Evolutionary conservation across 2,797 vertebrate genomes (phyloP).

Genomic region (Taenioides sp.): DNA sequence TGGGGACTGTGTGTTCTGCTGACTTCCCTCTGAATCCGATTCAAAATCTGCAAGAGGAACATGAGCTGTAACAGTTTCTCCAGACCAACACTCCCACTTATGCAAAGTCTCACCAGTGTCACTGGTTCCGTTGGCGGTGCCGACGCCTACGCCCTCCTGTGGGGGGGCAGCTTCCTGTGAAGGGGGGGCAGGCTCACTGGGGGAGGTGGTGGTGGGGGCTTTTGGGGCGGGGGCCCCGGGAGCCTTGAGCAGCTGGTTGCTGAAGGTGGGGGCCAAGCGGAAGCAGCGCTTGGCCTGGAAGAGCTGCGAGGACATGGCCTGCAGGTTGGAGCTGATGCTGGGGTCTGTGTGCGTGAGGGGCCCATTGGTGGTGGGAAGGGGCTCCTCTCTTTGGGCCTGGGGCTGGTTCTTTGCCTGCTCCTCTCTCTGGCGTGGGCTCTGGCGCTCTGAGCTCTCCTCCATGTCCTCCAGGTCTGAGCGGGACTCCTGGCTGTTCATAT

Average conservation of each 20-base stretch:
- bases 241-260: slow-evolving; percentile 88
- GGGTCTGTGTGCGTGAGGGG: slow-evolving; percentile 77
- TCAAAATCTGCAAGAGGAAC: slow-evolving; percentile 73
- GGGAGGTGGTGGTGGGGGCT: slow-evolving; percentile 22
- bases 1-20: slow-evolving; percentile 82
- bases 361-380: slow-evolving; percentile 80
- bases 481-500: slow-evolving; percentile 99
- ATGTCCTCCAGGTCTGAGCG: slow-evolving; percentile 96
- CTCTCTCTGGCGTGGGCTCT: slow-evolving; percentile 19
- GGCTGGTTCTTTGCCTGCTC: not conserved
- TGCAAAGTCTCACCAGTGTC: slow-evolving; percentile 66
- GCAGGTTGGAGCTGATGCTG: slow-evolving; percentile 95
- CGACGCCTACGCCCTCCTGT: slow-evolving; percentile 54
- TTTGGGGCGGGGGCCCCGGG: slow-evolving; percentile 32
- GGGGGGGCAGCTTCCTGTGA: slow-evolving; percentile 62
- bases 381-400: slow-evolving; percentile 13
- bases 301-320: slow-evolving; percentile 96
- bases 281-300: slow-evolving; percentile 97
- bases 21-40: slow-evolving; percentile 89
- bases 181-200: slow-evolving; percentile 50
- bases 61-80: not conserved
- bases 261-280: slow-evolving; percentile 94
- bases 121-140: slow-evolving; percentile 76
- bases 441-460: slow-evolving; percentile 68
- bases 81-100: not conserved